A percentile compares a stretch with the other conserved stretches of the same genome.
Evolutionary conservation across 2,888 invertebrate genomes (phyloP).

Genomic region (Drosophila picticornis): DNA sequence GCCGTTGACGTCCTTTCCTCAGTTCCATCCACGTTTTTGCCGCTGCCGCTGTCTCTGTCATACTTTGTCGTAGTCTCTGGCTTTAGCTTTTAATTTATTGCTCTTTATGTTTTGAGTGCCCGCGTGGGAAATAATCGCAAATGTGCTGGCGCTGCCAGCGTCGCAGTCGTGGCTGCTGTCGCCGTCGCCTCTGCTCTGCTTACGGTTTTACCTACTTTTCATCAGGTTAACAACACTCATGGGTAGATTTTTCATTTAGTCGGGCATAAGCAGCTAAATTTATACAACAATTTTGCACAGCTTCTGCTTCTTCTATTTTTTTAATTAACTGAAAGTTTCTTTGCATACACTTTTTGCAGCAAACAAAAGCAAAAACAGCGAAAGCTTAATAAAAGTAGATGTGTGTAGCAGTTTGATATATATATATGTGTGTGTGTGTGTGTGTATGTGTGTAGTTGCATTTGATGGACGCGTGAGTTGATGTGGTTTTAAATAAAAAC

Average conservation of each 20-base stretch:
- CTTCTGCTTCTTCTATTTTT: slow-evolving; percentile 31
- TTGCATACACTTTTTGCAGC: slow-evolving; percentile 44
- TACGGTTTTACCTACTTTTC: slow-evolving; percentile 74
- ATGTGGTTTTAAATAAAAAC: slow-evolving; percentile 36
- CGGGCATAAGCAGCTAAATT: slow-evolving; percentile 66
- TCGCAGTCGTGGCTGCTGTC: slow-evolving; percentile 10
- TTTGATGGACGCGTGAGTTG: slow-evolving; percentile 6
- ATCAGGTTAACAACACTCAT: slow-evolving; percentile 81
- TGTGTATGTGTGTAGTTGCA: slow-evolving; percentile 5
- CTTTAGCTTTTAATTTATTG: slow-evolving; percentile 81
- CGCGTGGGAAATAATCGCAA: slow-evolving; percentile 82
- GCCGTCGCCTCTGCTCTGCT: slow-evolving; percentile 25
- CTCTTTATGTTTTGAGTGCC: slow-evolving; percentile 82
- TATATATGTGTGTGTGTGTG: slow-evolving; percentile 17
- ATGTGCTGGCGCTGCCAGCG: slow-evolving; percentile 55
- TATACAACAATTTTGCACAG: slow-evolving; percentile 64
- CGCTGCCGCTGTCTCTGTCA: slow-evolving; percentile 35
- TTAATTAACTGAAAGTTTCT: slow-evolving; percentile 69
- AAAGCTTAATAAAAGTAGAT: slow-evolving; percentile 48
- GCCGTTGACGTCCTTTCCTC: slow-evolving; percentile 28
- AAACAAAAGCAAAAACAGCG: slow-evolving; percentile 23
- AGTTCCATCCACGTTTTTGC: not conserved
- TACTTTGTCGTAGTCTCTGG: slow-evolving; percentile 54
- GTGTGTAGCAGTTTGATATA: slow-evolving; percentile 12
- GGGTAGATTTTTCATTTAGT: slow-evolving; percentile 80